Percentiles rank a stretch among this genome's conserved stretches.
phyloP scores from a whole-genome alignment of 2,888 invertebrate genomes.

The Rhaphigaster nebulosa region DNA sequence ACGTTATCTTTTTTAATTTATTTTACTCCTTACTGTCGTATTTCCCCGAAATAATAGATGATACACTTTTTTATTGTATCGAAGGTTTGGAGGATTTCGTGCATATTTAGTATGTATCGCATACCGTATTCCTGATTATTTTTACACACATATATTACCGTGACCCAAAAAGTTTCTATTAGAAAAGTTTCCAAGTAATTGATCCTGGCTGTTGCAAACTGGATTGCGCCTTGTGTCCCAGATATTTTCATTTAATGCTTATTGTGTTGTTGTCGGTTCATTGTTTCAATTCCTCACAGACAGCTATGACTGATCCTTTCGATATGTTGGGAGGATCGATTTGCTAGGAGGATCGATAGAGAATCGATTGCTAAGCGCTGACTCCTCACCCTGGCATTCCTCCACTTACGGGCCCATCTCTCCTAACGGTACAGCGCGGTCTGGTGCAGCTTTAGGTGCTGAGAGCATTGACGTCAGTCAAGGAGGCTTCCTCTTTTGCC shows the following conservation, averaged over 20 bases:
- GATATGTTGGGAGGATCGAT: neutral
- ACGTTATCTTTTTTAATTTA: too few relatives aligned
- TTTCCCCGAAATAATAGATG: too few relatives aligned
- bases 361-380: slow-evolving; percentile 35
- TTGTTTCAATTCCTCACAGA: neutral
- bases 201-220: neutral
- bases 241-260: neutral
- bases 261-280: neutral
- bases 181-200: neutral
- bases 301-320: neutral
- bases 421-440: slow-evolving; percentile 22
- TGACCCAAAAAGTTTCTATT: neutral
- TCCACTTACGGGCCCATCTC: slow-evolving; percentile 19
- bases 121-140: too few relatives aligned
- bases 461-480: neutral
- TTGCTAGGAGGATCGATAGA: neutral
- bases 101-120: too few relatives aligned
- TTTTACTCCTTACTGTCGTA: too few relatives aligned
- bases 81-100: too few relatives aligned
- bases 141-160: too few relatives aligned
- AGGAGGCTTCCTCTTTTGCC: neutral
- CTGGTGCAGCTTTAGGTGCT: neutral
- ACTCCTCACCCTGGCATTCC: slow-evolving; percentile 13
- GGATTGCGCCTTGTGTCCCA: neutral
- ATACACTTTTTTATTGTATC: too few relatives aligned